These are phyloP conservation scores for Poecilus cupreus DNA, from an alignment of 2,888 invertebrate species.

Conservation along the genomic window DNA sequence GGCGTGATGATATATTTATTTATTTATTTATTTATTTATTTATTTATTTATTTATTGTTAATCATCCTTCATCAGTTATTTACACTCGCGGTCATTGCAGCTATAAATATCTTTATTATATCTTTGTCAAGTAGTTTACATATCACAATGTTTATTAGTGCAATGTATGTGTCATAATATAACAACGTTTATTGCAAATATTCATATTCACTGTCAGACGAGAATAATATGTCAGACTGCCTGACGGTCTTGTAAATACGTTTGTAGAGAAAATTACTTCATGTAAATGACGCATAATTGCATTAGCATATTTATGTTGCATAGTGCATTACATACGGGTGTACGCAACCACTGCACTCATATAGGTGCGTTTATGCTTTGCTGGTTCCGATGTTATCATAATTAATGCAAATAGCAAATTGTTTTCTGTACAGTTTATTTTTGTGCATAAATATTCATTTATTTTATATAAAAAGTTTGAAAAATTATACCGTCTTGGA, in stretches of 20 bases:
- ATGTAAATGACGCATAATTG: conserved; percentile 39
- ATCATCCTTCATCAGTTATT: too few species aligned
- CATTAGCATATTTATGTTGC: conserved; percentile 33
- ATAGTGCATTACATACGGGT: neutral
- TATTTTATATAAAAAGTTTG: too few species aligned
- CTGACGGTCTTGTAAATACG: conserved; percentile 25
- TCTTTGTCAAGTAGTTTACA: neutral
- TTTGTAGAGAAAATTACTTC: conserved; percentile 25
- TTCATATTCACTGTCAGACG: conserved; percentile 33
- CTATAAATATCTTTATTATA: too few species aligned
- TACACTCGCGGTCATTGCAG: too few species aligned
- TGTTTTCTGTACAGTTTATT: neutral
- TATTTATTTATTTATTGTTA: too few species aligned
- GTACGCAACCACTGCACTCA: neutral
- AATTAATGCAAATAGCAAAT: conserved; percentile 29
- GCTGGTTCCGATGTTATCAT: conserved; percentile 19
- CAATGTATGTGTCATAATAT: neutral
- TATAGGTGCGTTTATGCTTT: neutral
- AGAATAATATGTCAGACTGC: conserved; percentile 43
- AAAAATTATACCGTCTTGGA: too few species aligned
- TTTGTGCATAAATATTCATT: neutral
- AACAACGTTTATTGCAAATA: conserved; percentile 9
- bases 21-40: too few species aligned
- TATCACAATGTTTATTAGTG: neutral
- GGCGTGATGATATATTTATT: too few species aligned